Evolutionary conservation across 2,113 vertebrate species (phyloP), one percentile per base, ranked within the genome.

Genomic region (Chunga burmeisteri): DNA sequence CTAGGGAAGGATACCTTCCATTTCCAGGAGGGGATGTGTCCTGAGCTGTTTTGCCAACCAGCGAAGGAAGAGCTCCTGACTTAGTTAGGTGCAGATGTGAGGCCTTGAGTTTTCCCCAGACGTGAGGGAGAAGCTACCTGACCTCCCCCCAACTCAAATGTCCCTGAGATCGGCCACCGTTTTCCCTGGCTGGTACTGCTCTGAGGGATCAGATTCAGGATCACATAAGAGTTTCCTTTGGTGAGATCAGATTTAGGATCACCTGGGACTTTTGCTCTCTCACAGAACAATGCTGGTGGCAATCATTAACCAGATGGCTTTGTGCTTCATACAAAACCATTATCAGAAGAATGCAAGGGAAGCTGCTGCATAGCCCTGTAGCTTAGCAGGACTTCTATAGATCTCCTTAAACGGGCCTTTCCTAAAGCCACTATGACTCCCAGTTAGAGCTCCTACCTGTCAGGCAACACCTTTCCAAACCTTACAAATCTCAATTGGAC

Each of bases 1-100:
- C 0, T 2, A 73, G 19, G 30, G 25, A 5, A 72, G 26, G 34
- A 55, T 77, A 36, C 34, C 23, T 85, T 87, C 47, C 85, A 3
- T 67, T 71, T 59, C 13, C 3, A 2, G 49, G 27, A 58, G 47
- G 44, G 7, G 4, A 47, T 23, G 29, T 46, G 46, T 56, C 46
- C 40, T 81, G 55, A 87, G 11, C 8, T 81, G 11, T 34, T 66
- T 23, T 42, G 27, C 62, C 0, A 0, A 11, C 8, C 16, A 70
- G 40, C 0, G 4, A 55, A 94, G 59, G 55, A 86, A 56, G n/a
- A 90, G 8, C 13, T 83, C 34, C 40, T 50, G 53, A 14, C 19
- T 42, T 72, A 32, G 38, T 61, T 4, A 13, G 58, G 7, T 9
- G 4, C 42, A 85, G 56, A 18, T 62, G 25, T 23, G 66, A 67